Base-by-base conservation (phyloP, 2,888 invertebrate species). In the Halictus quadricinctus region DNA sequence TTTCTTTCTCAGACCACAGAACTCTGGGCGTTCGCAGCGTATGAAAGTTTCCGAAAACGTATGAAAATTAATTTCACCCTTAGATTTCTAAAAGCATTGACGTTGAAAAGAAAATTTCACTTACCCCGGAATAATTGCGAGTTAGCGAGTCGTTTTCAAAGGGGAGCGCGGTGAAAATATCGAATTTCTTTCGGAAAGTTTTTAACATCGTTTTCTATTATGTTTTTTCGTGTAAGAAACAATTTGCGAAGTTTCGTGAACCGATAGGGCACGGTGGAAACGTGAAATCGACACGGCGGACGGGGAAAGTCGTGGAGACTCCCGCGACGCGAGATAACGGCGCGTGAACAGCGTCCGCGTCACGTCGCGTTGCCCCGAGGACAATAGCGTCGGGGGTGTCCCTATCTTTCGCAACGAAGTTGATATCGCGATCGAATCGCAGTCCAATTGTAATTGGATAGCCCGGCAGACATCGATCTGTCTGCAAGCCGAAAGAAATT, bases 371-470 rank as follows among this genome's bases (percentile, higher is more conserved):
- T 77, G 73, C 76, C n/a, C 80, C 83, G 81, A 81, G 88, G 70
- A 89, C 91, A 76, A 87, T 89, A 73, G 88, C 77, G 80, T 76
- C 84, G 79, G 88, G 82, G 84, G 79, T 83, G 89, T 87, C 85
- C 83, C 81, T 83, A 80, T 86, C 86, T 84, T 89, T 81, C 80
- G 78, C 79, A 79, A 70, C 74, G 83, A 76, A 87, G 77, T 90
- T 91, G 87, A 87, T 89, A 88, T 89, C 91, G 76, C 84, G 90
- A 90, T 89, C 83, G 86, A 84, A 89, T 90, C 90, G 83, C 80
- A 80, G 76, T 79, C 81, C 88, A 88, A 89, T 91, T 91, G 91
- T 88, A 90, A 90, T 90, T 90, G 91, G 84, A 90, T 73, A 83
- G 83, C 72, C 60, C 29, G 69, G 58, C 80, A 79, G 86, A 83